phyloP scores from a whole-genome alignment of 2,113 vertebrate species.

The Microtus pennsylvanicus region DNA sequence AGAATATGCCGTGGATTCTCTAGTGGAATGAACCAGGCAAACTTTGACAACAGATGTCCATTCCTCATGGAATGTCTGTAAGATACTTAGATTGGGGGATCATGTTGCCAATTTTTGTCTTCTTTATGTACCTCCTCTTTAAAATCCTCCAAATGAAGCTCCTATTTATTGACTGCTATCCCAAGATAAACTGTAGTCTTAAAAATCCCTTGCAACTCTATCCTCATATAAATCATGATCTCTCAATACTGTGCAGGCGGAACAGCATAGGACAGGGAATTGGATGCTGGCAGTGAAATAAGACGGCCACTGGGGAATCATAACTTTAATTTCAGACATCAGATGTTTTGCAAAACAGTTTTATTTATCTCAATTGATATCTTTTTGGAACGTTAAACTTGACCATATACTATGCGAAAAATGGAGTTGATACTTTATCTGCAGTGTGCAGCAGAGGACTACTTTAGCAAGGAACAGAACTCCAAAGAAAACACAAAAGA shows the following conservation, averaged over 20 bases:
- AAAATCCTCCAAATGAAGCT: conserved; percentile 39
- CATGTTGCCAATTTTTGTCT: conserved; percentile 25
- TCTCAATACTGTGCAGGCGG: conserved; percentile 27
- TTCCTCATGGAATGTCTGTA: conserved; percentile 23
- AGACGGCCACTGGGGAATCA: background rate
- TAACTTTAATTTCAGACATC: conserved; percentile 43
- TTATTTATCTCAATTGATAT: conserved; percentile 39
- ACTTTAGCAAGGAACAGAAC: background rate
- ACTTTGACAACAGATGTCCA: conserved; percentile 48
- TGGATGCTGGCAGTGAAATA: conserved; percentile 34
- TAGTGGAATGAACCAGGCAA: conserved; percentile 25
- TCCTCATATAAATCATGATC: conserved; percentile 42
- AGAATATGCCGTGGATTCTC: background rate
- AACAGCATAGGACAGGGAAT: conserved; percentile 52
- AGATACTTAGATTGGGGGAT: conserved; percentile 50
- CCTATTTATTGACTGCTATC: conserved; percentile 52
- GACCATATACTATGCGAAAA: background rate
- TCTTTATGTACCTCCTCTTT: background rate
- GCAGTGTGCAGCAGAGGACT: background rate
- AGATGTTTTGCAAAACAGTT: conserved; percentile 31
- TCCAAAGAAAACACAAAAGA: background rate
- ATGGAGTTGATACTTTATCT: conserved; percentile 10
- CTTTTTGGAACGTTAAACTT: conserved; percentile 19
- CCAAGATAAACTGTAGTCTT: conserved; percentile 42
- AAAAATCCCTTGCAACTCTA: conserved; percentile 54